These are phyloP conservation scores for Ariopsis seemanni DNA, from an alignment of 2,113 vertebrate species.

Conservation along the genomic window DNA sequence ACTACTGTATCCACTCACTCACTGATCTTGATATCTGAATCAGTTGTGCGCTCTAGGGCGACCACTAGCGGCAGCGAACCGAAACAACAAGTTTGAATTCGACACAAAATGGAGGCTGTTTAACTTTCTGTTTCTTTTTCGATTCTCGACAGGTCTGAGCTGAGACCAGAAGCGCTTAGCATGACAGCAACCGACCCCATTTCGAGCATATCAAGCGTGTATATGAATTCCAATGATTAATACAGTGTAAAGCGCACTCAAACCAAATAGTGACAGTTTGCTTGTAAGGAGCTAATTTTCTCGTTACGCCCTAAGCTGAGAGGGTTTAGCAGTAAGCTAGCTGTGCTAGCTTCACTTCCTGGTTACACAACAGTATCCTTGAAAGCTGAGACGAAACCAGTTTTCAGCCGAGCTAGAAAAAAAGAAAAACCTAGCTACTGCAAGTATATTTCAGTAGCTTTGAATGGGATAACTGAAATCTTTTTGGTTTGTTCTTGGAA, in stretches of 20 bases:
- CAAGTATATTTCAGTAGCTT: neutral
- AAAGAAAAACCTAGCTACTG: neutral
- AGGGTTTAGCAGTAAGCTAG: conserved; percentile 3
- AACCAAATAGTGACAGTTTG: neutral
- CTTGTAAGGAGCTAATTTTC: neutral
- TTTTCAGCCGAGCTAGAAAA: conserved; percentile 7
- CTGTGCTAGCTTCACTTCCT: conserved; percentile 50
- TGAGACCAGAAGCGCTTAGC: neutral
- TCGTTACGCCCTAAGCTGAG: conserved; percentile 24
- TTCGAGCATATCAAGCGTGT: neutral
- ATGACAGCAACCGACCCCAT: neutral
- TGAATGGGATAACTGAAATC: no score
- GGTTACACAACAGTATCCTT: conserved; percentile 51
- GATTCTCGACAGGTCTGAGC: neutral
- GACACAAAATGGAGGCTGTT: conserved; percentile 55
- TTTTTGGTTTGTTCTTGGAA: neutral
- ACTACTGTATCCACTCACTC: neutral
- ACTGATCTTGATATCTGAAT: neutral
- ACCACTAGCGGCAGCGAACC: conserved; percentile 25
- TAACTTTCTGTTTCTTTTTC: conserved; percentile 63
- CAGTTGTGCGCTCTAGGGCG: neutral
- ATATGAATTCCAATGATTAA: no score
- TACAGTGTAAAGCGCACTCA: neutral
- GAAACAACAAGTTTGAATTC: neutral
- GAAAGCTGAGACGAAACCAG: conserved; percentile 8